Conservation (phyloP, 1,140 invertebrate genomes). For the Daktulosphaira vitifoliae region DNA sequence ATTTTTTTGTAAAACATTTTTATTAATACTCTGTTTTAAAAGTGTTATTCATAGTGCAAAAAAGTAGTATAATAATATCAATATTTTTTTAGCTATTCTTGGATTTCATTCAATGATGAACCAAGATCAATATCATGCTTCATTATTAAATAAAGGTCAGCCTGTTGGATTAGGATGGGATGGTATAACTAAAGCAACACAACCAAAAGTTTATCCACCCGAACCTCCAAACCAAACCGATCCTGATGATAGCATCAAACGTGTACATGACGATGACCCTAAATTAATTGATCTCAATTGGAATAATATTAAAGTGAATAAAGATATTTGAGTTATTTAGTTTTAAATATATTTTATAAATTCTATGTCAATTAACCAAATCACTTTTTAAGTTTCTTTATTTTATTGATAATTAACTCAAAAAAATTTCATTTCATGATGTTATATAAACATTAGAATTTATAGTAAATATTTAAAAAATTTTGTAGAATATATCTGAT, state of each 20-base stretch:
- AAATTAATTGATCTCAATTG: constrained; percentile 83
- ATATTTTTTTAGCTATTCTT: constrained; percentile 77
- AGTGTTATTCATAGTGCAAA: no score
- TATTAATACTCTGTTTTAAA: not conserved
- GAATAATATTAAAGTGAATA: constrained; percentile 88
- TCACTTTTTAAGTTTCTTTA: no score
- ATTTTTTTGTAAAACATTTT: not conserved
- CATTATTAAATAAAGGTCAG: constrained; percentile 81
- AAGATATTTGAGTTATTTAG: not conserved
- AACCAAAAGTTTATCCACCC: constrained; percentile 79
- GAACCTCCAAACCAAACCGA: constrained; percentile 93
- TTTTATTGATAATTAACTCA: not conserved
- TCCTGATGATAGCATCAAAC: constrained; percentile 79
- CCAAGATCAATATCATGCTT: constrained; percentile 98
- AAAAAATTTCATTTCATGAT: not conserved
- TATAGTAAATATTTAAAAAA: no score
- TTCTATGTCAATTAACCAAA: no score
- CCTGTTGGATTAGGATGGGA: constrained; percentile 79
- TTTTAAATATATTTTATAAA: no score
- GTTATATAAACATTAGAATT: no score
- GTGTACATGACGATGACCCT: constrained; percentile 79
- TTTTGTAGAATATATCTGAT: constrained; percentile 91
- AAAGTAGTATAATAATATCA: no score
- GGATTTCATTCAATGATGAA: constrained; percentile 99
- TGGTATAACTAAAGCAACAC: constrained; percentile 87